Evolutionary conservation across 2,797 vertebrate species (phyloP).

Genomic region (Chloroceryle inda): DNA sequence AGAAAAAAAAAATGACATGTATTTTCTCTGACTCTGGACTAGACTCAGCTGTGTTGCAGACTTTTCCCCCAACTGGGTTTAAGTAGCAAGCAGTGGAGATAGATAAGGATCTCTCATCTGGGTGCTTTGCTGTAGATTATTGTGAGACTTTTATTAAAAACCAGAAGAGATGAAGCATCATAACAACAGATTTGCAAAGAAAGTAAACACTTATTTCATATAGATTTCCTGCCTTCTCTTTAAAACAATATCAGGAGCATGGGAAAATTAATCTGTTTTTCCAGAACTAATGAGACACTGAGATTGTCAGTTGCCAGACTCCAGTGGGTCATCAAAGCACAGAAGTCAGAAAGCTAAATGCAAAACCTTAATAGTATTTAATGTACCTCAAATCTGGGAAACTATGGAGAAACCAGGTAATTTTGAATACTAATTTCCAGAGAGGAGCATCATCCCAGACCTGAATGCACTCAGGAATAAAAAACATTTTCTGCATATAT

Average conservation of each 20-base stretch:
- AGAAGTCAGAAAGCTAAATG: not conserved
- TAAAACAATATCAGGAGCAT: not conserved
- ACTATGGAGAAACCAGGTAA: not conserved
- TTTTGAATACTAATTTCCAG: not conserved
- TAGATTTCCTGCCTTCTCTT: not conserved
- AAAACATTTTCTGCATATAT: conserved; percentile 32
- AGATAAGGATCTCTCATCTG: not conserved
- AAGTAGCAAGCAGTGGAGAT: not conserved
- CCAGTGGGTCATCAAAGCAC: not conserved
- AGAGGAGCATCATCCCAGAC: not conserved
- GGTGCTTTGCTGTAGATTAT: not conserved
- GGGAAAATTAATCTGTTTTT: not conserved
- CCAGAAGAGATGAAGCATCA: conserved; percentile 4
- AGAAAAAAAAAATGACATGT: not conserved
- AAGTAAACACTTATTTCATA: not conserved
- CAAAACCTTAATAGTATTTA: not conserved
- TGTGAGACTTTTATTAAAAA: not conserved
- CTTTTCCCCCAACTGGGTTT: not conserved
- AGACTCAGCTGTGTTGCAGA: not conserved
- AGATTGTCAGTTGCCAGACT: not conserved
- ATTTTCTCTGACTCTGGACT: not conserved
- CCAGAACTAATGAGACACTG: not conserved
- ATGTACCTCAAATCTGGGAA: not conserved
- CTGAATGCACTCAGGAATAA: not conserved
- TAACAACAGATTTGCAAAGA: not conserved